Conservation (phyloP, 2,888 invertebrate species). For the Aporophyla lueneburgensis region DNA sequence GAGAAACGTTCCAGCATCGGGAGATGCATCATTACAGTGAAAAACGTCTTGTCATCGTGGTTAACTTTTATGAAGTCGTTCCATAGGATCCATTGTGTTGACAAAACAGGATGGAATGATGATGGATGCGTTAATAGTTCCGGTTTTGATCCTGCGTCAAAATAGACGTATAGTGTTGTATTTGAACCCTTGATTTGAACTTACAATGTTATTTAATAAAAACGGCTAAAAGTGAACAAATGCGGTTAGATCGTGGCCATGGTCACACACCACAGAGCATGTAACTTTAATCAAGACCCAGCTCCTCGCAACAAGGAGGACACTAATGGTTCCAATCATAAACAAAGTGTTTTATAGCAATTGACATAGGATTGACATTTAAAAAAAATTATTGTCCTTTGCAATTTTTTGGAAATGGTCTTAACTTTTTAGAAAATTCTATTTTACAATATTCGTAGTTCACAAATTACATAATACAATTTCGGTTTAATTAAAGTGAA, state of each 20-base stretch:
- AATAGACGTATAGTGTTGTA: neutral
- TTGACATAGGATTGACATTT: neutral
- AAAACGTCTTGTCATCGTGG: too few relatives aligned
- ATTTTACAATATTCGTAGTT: neutral
- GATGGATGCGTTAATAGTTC: neutral
- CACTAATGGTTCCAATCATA: neutral
- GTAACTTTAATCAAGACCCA: neutral
- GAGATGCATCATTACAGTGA: too few relatives aligned
- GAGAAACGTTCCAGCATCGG: too few relatives aligned
- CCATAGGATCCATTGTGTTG: neutral
- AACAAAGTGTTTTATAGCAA: neutral
- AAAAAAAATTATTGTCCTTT: neutral
- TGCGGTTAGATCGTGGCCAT: too few relatives aligned
- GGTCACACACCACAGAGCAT: neutral
- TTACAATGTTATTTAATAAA: neutral
- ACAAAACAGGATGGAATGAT: neutral
- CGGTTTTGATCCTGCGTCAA: neutral
- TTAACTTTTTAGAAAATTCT: neutral
- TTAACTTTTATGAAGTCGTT: too few relatives aligned
- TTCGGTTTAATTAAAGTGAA: neutral
- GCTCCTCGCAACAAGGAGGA: neutral
- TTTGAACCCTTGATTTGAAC: too few relatives aligned
- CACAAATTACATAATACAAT: neutral
- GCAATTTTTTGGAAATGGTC: conserved; percentile 23
- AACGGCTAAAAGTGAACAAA: neutral